Base-by-base conservation (phyloP, 1,140 invertebrate genomes). In the Rhagoletis zephyria region DNA sequence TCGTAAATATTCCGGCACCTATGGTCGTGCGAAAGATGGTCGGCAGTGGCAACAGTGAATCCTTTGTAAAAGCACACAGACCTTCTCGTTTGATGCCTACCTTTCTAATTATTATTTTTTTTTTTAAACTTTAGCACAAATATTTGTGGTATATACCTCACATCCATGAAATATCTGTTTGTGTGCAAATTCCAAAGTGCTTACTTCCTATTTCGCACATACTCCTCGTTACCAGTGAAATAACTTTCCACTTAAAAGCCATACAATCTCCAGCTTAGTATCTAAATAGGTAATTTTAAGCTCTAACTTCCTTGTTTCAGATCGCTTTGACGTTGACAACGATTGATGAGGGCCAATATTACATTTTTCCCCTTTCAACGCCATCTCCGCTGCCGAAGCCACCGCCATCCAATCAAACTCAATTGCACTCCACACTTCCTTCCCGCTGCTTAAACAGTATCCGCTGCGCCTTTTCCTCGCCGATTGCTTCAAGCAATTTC, bases 341-440 rank as follows among this genome's bases (percentile, higher is more conserved):
- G 48, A 81, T 81, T 81, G 74, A 81, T 81, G 74, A 81, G 74
- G 74, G 74, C 48, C 30, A 81, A 56, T 81, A 59, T 56, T 81
- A 48, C 48, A 19, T 56, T 74, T 74, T 30, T 12, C 67, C 67
- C 14, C 42, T 42, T 4, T 30, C 42, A 48, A 14, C 67, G 12
- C 42, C 2, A 45, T 30, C 3, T 6, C 67, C 2, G 10, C 10
- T 2, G 70, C 70, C 63, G 16, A 51, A n/a, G 51, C 48, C 16
- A 56, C 7, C 2, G 70, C 45, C 1, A n/a, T n/a, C 5, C 5
- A 40, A n/a, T 14, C 10, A 3, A 19, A 1, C 14, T 51, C 74
- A 19, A 16, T 4, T 16, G 51, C 5, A 10, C 48, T 3, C 16
- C 48, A 51, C 45, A 51, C 48, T 56, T 51, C 6, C 74, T 30